Evolutionary conservation across 2,888 invertebrate genomes (phyloP).

Genomic region (Phortica okadai): DNA sequence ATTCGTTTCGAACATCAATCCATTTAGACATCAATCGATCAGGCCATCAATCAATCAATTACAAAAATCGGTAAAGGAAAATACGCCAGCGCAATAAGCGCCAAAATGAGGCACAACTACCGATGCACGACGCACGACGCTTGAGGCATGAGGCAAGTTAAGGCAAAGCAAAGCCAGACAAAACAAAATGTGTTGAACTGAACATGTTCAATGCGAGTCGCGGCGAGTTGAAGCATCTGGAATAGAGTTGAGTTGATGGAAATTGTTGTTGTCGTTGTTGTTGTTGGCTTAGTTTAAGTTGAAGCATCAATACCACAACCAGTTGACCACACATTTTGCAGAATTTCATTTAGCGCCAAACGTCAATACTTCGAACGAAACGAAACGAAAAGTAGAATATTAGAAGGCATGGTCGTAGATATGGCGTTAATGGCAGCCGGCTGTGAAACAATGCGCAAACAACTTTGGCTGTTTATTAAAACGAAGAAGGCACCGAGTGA

Average conservation of each 20-base stretch:
- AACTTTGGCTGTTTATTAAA: slow-evolving; percentile 24
- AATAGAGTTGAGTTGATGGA: too few species aligned
- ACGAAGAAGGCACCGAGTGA: background rate
- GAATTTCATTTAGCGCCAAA: slow-evolving; percentile 14
- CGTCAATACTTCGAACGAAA: background rate
- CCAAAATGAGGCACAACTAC: background rate
- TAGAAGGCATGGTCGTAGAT: background rate
- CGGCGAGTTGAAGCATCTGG: too few species aligned
- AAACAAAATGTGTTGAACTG: background rate
- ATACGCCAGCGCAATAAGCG: background rate
- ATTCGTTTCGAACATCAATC: background rate
- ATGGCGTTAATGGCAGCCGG: background rate
- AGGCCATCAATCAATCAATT: slow-evolving; percentile 23
- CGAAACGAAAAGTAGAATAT: background rate
- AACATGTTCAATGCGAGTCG: background rate
- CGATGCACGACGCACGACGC: background rate
- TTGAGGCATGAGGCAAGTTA: background rate
- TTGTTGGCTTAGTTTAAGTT: too few species aligned
- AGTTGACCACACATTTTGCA: background rate
- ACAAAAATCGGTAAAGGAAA: background rate
- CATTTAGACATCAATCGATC: background rate
- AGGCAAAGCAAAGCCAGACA: background rate
- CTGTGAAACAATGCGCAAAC: slow-evolving; percentile 14
- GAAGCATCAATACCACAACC: background rate
- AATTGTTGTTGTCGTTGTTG: too few species aligned